Evolutionary conservation across 2,113 vertebrate genomes (phyloP).

Genomic region (Phasianus colchicus): DNA sequence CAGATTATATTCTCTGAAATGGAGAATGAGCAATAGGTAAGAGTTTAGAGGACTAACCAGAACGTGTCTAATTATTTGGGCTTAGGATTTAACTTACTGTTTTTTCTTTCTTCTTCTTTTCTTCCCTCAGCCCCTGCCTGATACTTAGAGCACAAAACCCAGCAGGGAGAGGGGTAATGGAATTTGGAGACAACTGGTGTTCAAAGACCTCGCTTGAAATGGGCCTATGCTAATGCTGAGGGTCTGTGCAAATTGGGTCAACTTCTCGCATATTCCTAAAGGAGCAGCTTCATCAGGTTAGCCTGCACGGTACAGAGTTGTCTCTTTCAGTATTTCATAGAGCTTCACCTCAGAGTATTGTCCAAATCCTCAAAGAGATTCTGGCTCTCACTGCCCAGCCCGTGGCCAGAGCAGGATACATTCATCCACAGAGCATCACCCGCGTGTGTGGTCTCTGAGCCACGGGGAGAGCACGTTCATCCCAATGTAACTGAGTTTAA

Average conservation of each 20-base stretch:
- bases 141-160: slow-evolving; percentile 66
- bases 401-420: neutral
- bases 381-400: neutral
- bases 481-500: neutral
- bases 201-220: slow-evolving; percentile 49
- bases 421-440: neutral
- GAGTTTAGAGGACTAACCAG: slow-evolving; percentile 46
- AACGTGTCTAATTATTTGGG: slow-evolving; percentile 50
- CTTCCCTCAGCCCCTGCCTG: slow-evolving; percentile 39
- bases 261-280: neutral
- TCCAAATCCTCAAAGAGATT: slow-evolving; percentile 36
- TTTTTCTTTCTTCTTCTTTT: slow-evolving; percentile 25
- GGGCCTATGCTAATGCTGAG: slow-evolving; percentile 38
- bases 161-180: slow-evolving; percentile 66
- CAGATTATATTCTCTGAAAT: slow-evolving; percentile 41
- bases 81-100: slow-evolving; percentile 49
- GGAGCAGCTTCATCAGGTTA: neutral
- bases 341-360: slow-evolving; percentile 15
- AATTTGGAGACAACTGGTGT: slow-evolving; percentile 64
- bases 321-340: neutral
- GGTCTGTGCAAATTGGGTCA: neutral
- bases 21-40: slow-evolving; percentile 31
- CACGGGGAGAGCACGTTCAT: neutral
- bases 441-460: neutral
- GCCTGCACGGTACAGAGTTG: neutral